A percentile compares a stretch with the other conserved stretches of the same genome.
Evolutionary conservation across 1,140 invertebrate genomes (phyloP).

Genomic region (Agrilus planipennis): DNA sequence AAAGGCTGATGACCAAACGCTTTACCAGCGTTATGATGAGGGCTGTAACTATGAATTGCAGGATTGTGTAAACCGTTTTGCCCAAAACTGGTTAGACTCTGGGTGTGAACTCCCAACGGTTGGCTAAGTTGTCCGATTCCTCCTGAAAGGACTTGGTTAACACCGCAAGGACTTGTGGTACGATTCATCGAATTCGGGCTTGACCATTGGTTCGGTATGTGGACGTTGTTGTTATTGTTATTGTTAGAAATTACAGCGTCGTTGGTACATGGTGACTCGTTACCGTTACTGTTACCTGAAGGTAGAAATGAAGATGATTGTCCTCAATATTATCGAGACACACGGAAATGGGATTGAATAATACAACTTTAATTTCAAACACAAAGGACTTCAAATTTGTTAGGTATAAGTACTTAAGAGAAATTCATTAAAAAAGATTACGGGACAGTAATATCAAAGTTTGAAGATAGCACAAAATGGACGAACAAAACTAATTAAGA

Average conservation of each 20-base stretch:
- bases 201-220: constrained; percentile 15
- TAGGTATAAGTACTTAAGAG: too few relatives aligned
- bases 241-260: constrained; percentile 12
- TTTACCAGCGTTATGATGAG: constrained; percentile 19
- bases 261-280: constrained; percentile 13
- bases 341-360: too few relatives aligned
- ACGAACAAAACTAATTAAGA: too few relatives aligned
- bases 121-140: constrained; percentile 19
- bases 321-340: too few relatives aligned
- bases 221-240: constrained; percentile 9
- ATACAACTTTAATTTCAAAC: constrained; percentile 4
- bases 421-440: too few relatives aligned
- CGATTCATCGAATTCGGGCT: constrained; percentile 16
- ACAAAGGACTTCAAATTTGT: not conserved
- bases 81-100: constrained; percentile 18
- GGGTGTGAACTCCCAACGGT: constrained; percentile 13
- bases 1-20: constrained; percentile 24
- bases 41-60: constrained; percentile 17
- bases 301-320: too few relatives aligned
- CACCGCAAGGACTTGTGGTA: constrained; percentile 18
- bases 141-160: constrained; percentile 12
- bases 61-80: constrained; percentile 19
- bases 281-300: constrained; percentile 20
- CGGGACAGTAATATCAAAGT: too few relatives aligned
- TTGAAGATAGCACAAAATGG: too few relatives aligned